Evolutionary conservation across 1,140 invertebrate genomes (phyloP), one percentile per base, ranked within the genome.

Genomic region (Oreohelix idahoensis): DNA sequence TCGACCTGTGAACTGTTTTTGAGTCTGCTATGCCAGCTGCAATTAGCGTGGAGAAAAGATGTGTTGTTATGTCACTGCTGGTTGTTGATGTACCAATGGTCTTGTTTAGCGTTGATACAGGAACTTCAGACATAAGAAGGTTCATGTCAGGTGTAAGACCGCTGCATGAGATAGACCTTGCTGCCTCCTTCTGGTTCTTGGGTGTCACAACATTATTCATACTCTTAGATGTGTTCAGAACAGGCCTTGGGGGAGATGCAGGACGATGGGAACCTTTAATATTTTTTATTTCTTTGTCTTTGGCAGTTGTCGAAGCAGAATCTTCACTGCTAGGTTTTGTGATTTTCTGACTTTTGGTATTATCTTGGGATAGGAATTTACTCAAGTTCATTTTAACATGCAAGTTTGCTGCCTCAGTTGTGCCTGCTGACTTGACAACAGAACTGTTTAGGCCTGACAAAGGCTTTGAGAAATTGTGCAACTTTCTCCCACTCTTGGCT

Each of bases 201-300:
- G 80, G 80, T 39, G 80, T 82, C 63, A 45, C 45, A n/a, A 81
- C 69, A 58, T 82, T 39, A n/a, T 75, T 82, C 80, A 82, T 82
- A 29, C 80, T 82, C n/a, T 29, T 51, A 2, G 80, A 82, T 17
- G 71, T 82, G 51, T 82, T 82, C 32, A 82, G 49, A n/a, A 82
- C 45, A 4, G 35, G 32, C n/a, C 39, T 51, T 8, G 36, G 13
- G 11, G 80, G 80, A 17, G 77, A 66, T 13, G 4, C n/a, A 35
- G 39, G 1, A 35, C 35, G 5, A 75, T 32, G 58, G 45, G 76
- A 53, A 8, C 5, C 20, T 17, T 38, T 51, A 2, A 45, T 35
- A 35, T n/a, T 29, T 51, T 53, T n/a, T 2, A 29, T 36, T 5
- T 20, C 10, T 32, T 53, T 2, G 17, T 39, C 45, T 53, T 51